A percentile compares a stretch with the other conserved stretches of the same genome.
Conservation (phyloP, 1,140 invertebrate species). For the Frieseomelitta varia region DNA sequence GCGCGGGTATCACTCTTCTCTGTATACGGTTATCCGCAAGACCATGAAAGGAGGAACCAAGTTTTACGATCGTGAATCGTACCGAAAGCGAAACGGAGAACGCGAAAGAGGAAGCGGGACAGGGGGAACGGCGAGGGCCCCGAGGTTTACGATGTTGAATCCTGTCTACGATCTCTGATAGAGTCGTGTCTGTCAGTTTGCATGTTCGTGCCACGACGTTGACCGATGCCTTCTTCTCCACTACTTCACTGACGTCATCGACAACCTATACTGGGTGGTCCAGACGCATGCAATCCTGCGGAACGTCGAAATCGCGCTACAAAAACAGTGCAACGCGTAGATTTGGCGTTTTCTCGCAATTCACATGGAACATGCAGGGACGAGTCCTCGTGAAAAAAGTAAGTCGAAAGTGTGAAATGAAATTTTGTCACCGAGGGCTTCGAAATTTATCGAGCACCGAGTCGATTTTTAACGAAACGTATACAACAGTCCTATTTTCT, state of each 20-base stretch:
- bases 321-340: too few species aligned
- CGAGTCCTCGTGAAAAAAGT: too few species aligned
- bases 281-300: not conserved
- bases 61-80: constrained; percentile 42
- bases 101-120: constrained; percentile 1
- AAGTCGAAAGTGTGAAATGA: too few species aligned
- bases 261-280: constrained; percentile 49
- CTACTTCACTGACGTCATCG: constrained; percentile 49
- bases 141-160: constrained; percentile 57
- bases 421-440: too few species aligned
- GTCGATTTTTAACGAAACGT: too few species aligned
- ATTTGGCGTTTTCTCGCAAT: not conserved
- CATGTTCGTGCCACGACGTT: constrained; percentile 51
- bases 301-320: not conserved
- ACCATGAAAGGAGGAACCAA: constrained; percentile 49
- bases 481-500: too few species aligned
- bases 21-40: constrained; percentile 27
- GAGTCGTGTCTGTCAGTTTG: constrained; percentile 58
- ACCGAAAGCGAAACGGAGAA: constrained; percentile 37
- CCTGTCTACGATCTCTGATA: constrained; percentile 56
- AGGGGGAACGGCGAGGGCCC: not conserved
- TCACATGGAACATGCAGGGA: not conserved
- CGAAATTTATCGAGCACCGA: too few species aligned
- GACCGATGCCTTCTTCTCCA: constrained; percentile 58
- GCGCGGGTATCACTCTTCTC: constrained; percentile 20